Evolutionary conservation across 2,113 vertebrate species (phyloP), one percentile per base, ranked within the genome.

Genomic region (Microtus oregoni): DNA sequence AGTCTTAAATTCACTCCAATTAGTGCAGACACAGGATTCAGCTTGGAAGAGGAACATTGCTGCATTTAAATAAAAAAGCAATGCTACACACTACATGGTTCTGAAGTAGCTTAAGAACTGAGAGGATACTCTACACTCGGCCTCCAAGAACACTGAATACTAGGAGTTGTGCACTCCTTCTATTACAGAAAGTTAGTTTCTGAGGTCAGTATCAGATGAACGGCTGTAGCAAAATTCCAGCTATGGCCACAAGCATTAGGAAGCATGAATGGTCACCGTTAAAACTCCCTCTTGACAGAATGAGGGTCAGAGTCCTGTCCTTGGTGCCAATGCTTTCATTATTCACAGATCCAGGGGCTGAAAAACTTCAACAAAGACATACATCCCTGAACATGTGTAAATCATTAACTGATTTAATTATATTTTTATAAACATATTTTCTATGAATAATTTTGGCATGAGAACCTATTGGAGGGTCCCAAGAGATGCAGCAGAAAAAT

Each of bases 1-100:
- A 41, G 38, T 87, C 9, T 94, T 85, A 86, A 95, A 73, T 94
- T 92, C 61, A 97, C 41, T 9, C 61, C 93, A 95, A 85, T 95
- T 24, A 92, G 70, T 76, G 81, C 10, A 83, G 50, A 70, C 4
- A 89, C 17, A 81, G 28, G 76, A 79, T 85, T 76, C 67, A 95
- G 76, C 61, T 76, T 35, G 24, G 79, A 44, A 78, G 76, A 30
- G 76, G 81, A 58, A 17, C 2, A 32, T 20, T 55, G 1, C 22
- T 86, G 5, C 10, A 44, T 92, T 94, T 78, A 78, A 91, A 89
- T 2, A 65, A 26, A 50, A 92, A 94, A 3, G 15, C 20, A 50
- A 86, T 82, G 41, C 41, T 82, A 41, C 50, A 79, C 81, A 50
- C n/a, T 30, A 4, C 15, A 87, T 68, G 68, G 50, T 86, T 73